Evolutionary conservation across 2,113 vertebrate genomes (phyloP).

Genomic region (Megalops atlanticus): DNA sequence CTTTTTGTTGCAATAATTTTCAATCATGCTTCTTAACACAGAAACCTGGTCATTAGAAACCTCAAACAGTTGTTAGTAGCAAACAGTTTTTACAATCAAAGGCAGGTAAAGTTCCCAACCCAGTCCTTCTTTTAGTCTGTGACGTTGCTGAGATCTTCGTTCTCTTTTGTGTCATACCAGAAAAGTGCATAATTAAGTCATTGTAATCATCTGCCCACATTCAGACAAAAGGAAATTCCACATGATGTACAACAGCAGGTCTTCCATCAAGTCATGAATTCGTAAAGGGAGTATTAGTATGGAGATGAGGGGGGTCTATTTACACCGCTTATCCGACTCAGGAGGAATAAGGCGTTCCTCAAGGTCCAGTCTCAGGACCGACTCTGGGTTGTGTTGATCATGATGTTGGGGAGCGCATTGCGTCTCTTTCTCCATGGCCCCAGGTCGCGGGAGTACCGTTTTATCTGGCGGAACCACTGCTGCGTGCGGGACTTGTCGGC

Average conservation of each 20-base stretch:
- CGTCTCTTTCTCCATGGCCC: conserved; percentile 87
- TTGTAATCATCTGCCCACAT: conserved; percentile 26
- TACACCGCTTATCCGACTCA: conserved; percentile 43
- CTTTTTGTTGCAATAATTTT: conserved; percentile 43
- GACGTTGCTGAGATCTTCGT: conserved; percentile 34
- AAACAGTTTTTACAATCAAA: conserved; percentile 65
- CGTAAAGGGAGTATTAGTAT: conserved; percentile 51
- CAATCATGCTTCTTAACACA: conserved; percentile 54
- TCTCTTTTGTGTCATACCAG: conserved; percentile 14
- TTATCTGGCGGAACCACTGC: conserved; percentile 87
- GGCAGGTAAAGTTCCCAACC: conserved; percentile 52
- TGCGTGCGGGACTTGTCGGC: conserved; percentile 82
- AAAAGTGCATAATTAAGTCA: conserved; percentile 40
- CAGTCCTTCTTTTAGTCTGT: conserved; percentile 61
- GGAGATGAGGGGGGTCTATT: conserved; percentile 32
- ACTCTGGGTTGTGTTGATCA: conserved; percentile 85
- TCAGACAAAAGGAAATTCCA: conserved; percentile 29
- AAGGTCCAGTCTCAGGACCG: conserved; percentile 73
- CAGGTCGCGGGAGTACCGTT: conserved; percentile 78
- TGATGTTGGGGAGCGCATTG: conserved; percentile 89
- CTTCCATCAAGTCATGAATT: conserved; percentile 12
- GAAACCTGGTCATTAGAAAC: conserved; percentile 37
- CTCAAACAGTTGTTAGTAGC: conserved; percentile 45
- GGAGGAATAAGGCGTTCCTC: background rate
- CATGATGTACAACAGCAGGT: conserved; percentile 15